These are phyloP conservation scores for Notocelia uddmanniana DNA, from an alignment of 2,888 invertebrate genomes.

Conservation along the genomic window DNA sequence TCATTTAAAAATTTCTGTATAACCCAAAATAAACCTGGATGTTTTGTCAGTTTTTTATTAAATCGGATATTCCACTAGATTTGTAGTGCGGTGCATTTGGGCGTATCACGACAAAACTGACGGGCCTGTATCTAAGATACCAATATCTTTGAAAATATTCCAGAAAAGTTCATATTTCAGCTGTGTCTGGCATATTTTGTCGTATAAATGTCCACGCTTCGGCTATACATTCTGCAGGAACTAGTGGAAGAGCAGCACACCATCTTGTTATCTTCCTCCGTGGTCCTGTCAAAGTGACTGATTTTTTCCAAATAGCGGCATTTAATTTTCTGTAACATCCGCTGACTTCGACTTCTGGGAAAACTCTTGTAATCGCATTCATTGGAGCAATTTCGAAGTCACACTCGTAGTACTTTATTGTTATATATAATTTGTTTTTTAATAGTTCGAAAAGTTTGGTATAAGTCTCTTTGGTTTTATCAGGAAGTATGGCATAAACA, in stretches of 20 bases:
- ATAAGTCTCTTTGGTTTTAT: slow-evolving; percentile 8
- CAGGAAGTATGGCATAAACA: slow-evolving; percentile 6
- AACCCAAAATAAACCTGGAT: neutral
- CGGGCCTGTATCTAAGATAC: neutral
- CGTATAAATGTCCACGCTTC: neutral
- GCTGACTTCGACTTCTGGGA: slow-evolving; percentile 3
- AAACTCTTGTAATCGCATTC: slow-evolving; percentile 8
- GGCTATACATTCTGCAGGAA: slow-evolving; percentile 9
- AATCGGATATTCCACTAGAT: neutral
- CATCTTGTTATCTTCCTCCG: slow-evolving; percentile 8
- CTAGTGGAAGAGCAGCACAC: slow-evolving; percentile 1
- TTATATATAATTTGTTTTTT: slow-evolving; percentile 4
- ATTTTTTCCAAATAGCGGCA: slow-evolving; percentile 9
- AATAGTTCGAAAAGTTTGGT: slow-evolving; percentile 5
- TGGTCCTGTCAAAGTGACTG: neutral
- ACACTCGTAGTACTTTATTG: slow-evolving; percentile 8
- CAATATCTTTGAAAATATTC: neutral
- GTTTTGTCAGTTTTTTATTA: neutral
- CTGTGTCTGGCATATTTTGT: neutral
- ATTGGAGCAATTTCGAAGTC: slow-evolving; percentile 8
- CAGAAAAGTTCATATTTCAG: neutral
- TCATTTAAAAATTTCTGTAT: neutral
- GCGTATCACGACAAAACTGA: neutral
- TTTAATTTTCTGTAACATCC: slow-evolving; percentile 8
- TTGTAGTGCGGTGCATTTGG: neutral